phyloP scores from a whole-genome alignment of 2,113 vertebrate species.

The Thymallus thymallus region DNA sequence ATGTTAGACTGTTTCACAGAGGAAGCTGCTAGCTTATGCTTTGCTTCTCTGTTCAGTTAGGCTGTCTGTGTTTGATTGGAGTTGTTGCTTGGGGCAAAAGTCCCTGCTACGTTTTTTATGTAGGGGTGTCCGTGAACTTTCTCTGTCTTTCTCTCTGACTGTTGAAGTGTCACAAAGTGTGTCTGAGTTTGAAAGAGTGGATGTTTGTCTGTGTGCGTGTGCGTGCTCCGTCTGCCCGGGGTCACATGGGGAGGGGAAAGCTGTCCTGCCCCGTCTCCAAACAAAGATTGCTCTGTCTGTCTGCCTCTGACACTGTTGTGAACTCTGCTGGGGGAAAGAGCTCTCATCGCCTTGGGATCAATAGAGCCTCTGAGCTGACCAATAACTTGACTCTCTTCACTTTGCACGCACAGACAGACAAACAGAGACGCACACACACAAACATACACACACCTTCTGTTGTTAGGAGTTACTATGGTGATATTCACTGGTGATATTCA shows the following conservation, averaged over 20 bases:
- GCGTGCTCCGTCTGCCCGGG: neutral
- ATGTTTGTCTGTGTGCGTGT: neutral
- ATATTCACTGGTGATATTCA: neutral
- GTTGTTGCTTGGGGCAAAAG: neutral
- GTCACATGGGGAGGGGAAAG: conserved; percentile 2
- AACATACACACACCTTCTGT: neutral
- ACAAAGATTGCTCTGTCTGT: conserved; percentile 62
- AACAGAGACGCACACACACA: neutral
- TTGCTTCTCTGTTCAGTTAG: neutral
- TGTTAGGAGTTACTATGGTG: no score
- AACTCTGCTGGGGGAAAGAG: neutral
- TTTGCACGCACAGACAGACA: neutral
- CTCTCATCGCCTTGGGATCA: neutral
- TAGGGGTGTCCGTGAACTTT: neutral
- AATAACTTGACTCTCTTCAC: no score
- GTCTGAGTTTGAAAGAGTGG: neutral
- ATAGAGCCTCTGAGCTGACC: no score
- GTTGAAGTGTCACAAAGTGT: neutral
- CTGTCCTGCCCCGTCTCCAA: conserved; percentile 55
- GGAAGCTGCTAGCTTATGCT: neutral
- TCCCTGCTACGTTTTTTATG: neutral
- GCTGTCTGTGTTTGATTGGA: neutral
- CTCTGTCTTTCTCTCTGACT: neutral
- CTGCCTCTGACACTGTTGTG: conserved; percentile 19
- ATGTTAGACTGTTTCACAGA: neutral